Base-by-base conservation (phyloP, 2,888 invertebrate genomes). In the Rotaria socialis region DNA sequence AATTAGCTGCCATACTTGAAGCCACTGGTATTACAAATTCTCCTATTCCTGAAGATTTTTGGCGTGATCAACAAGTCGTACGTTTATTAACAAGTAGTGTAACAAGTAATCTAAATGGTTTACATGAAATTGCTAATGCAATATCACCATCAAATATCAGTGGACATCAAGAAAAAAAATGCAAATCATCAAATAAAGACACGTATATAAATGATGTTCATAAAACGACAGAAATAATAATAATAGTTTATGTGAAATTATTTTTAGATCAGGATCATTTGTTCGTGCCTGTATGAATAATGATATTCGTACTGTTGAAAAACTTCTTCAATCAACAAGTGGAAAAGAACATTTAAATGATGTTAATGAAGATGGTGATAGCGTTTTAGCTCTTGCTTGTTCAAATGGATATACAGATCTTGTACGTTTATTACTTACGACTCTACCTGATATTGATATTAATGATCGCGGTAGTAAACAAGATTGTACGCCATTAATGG, bases 391-490 rank as follows among this genome's bases (percentile, higher is more conserved):
- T 27, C 24, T 86, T 50, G 86, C 86, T 8, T 86, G 86, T 74
- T 85, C 86, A 7, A 85, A 67, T 43, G 86, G 86, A 27, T 85
- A 86, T 80, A 85, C 85, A 0, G 86, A 86, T 55, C 85, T 86
- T 27, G 86, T 86, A 5, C 50, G 75, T 52, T 75, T 86, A n/a
- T 58, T 86, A 22, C 60, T 86, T 19, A 85, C 86, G 35, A 67
- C 67, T 19, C 35, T 67, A 67, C 67, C 67, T 19, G 35, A 67
- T 67, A 67, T 67, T 67, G 84, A 84, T 84, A 96, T 97, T 87
- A 97, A 98, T 92, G 97, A 97, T 92, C 94, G 97, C 88, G 97
- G 97, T 87, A 95, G 96, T 91, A 97, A 97, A 92, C 95, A 95
- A 89, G 97, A 98, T 92, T 96, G 96, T 91, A 97, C 97, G 86